Conservation (phyloP, 1,140 invertebrate species). For the Cheumatopsyche charites region DNA sequence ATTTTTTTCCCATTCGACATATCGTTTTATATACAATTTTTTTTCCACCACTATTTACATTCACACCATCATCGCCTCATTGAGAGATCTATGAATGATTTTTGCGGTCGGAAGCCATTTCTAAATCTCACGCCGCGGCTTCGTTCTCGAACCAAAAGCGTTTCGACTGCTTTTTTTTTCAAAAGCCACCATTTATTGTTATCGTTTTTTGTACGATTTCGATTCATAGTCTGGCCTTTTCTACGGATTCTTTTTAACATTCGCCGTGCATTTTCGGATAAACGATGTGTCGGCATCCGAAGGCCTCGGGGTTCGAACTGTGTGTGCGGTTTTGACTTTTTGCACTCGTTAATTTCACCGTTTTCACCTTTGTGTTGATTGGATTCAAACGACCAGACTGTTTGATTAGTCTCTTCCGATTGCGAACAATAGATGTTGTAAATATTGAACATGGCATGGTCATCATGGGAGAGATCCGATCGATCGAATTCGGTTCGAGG, state of each 20-base stretch:
- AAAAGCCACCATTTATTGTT: not conserved
- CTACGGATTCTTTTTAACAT: not conserved
- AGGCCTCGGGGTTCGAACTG: not conserved
- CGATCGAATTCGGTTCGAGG: too few relatives aligned
- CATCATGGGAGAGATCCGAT: too few relatives aligned
- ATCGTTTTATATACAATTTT: not conserved
- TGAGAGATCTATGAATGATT: not conserved
- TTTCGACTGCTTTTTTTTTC: not conserved
- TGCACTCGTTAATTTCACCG: slow-evolving; percentile 5
- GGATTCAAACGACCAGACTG: too few relatives aligned
- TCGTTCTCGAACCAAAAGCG: not conserved
- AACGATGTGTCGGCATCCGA: slow-evolving; percentile 11
- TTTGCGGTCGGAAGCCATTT: slow-evolving; percentile 7
- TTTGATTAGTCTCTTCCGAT: too few relatives aligned
- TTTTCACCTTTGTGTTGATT: not conserved
- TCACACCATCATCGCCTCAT: not conserved
- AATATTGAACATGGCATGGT: too few relatives aligned
- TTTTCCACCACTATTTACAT: not conserved
- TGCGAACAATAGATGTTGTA: too few relatives aligned
- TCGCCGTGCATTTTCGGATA: not conserved
- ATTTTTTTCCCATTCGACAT: too few relatives aligned
- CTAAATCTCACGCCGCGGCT: slow-evolving; percentile 11
- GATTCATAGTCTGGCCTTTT: not conserved
- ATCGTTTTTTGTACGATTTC: not conserved
- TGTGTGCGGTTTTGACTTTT: slow-evolving; percentile 5